phyloP scores from a whole-genome alignment of 1,140 invertebrate species.

The Dendrolimus punctatus region DNA sequence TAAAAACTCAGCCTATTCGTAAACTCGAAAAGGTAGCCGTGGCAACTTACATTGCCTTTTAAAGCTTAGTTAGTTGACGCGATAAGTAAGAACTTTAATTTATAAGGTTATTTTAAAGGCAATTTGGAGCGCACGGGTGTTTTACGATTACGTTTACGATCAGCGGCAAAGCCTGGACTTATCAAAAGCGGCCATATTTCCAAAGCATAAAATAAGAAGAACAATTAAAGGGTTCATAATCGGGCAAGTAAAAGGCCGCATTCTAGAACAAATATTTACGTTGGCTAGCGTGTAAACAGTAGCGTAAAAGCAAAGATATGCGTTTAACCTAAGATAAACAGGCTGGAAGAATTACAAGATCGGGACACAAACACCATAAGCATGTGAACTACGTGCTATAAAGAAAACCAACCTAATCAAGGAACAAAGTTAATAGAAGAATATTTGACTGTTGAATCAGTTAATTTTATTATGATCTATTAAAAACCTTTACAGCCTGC shows the following conservation, averaged over 20 bases:
- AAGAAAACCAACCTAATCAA: too few species aligned
- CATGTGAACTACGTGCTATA: too few species aligned
- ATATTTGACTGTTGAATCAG: too few species aligned
- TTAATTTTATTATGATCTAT: too few species aligned
- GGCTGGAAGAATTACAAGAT: conserved; percentile 59
- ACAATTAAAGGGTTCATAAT: conserved; percentile 57
- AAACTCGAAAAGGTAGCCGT: too few species aligned
- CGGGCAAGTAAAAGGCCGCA: conserved; percentile 44
- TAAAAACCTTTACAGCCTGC: too few species aligned
- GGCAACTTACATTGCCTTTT: too few species aligned
- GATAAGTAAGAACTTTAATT: conserved; percentile 18
- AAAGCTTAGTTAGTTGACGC: too few species aligned
- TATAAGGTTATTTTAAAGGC: conserved; percentile 28
- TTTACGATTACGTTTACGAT: conserved; percentile 47
- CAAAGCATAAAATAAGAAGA: conserved; percentile 52
- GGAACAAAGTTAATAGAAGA: too few species aligned
- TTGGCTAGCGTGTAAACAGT: conserved; percentile 57
- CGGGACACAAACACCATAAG: conserved; percentile 52
- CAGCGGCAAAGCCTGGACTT: conserved; percentile 34
- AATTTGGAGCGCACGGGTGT: conserved; percentile 9
- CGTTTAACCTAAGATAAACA: conserved; percentile 64
- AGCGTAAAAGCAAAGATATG: conserved; percentile 65
- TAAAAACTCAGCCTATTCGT: too few species aligned
- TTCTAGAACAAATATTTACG: conserved; percentile 59
- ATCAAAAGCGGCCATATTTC: conserved; percentile 44